Percentiles rank a stretch among this genome's conserved stretches.
These are phyloP conservation scores for Amblyopsis hoosieri DNA, from an alignment of 2,797 vertebrate species.

Conservation along the genomic window DNA sequence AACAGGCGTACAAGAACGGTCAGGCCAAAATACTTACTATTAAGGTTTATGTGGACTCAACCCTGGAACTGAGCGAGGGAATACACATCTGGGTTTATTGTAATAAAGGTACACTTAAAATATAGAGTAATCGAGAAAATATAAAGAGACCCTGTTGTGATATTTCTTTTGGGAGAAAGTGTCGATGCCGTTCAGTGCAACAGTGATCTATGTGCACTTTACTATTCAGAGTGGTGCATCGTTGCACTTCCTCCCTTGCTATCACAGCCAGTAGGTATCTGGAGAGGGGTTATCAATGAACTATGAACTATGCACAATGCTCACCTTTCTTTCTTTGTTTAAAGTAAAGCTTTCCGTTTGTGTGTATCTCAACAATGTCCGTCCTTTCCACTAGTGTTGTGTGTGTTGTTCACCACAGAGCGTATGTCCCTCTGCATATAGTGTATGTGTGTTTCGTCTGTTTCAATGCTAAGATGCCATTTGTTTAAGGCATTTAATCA, in stretches of 20 bases:
- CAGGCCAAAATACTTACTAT: conserved; percentile 66
- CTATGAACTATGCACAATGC: conserved; percentile 86
- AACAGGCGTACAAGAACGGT: conserved; percentile 32
- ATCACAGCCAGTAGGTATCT: conserved; percentile 77
- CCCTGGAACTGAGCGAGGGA: conserved; percentile 71
- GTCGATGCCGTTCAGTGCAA: conserved; percentile 79
- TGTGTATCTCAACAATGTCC: conserved; percentile 66
- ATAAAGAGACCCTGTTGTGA: conserved; percentile 68
- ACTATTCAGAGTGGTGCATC: conserved; percentile 76
- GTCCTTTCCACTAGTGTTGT: conserved; percentile 74
- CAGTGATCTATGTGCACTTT: conserved; percentile 82
- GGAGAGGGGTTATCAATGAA: conserved; percentile 71
- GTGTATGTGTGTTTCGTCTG: conserved; percentile 68
- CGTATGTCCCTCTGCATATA: conserved; percentile 64
- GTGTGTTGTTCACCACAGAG: conserved; percentile 72
- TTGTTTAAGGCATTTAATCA: conserved; percentile 44
- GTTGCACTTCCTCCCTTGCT: conserved; percentile 82
- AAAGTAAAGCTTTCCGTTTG: conserved; percentile 74
- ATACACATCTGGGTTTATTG: conserved; percentile 66
- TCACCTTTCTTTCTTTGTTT: conserved; percentile 73
- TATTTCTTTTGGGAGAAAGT: conserved; percentile 74
- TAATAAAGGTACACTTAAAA: conserved; percentile 75
- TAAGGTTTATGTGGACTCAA: conserved; percentile 77
- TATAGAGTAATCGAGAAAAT: conserved; percentile 65
- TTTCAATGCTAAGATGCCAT: conserved; percentile 61